Conservation (phyloP, 2,113 vertebrate species). For the Stercorarius parasiticus region DNA sequence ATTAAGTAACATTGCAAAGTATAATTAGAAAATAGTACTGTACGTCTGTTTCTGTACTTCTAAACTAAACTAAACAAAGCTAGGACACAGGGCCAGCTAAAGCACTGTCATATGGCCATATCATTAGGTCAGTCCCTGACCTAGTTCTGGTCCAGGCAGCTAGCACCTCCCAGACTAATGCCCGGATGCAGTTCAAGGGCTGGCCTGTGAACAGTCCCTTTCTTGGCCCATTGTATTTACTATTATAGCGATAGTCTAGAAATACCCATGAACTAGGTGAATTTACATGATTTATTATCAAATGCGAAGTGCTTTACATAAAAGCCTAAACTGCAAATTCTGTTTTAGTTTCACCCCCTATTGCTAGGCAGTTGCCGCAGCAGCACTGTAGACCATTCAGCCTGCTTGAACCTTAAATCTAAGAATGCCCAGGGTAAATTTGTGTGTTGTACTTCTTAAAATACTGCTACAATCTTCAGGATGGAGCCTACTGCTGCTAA, state of each 20-base stretch:
- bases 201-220: background rate
- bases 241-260: background rate
- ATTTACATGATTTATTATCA: background rate
- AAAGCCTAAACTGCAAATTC: background rate
- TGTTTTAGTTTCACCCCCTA: background rate
- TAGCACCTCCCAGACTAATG: background rate
- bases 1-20: background rate
- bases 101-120: fast-evolving
- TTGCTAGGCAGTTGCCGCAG: background rate
- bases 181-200: background rate
- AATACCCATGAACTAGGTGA: background rate
- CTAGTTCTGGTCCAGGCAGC: background rate
- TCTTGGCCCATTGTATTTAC: background rate
- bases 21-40: background rate
- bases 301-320: background rate
- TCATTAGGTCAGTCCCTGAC: background rate
- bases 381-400: background rate
- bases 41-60: background rate
- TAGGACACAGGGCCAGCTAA: background rate
- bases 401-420: background rate
- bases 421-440: background rate
- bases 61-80: background rate
- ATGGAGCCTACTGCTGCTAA: background rate
- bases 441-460: background rate
- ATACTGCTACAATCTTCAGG: background rate